These are phyloP conservation scores for Todus mexicanus DNA, from an alignment of 2,797 vertebrate genomes.

Conservation along the genomic window DNA sequence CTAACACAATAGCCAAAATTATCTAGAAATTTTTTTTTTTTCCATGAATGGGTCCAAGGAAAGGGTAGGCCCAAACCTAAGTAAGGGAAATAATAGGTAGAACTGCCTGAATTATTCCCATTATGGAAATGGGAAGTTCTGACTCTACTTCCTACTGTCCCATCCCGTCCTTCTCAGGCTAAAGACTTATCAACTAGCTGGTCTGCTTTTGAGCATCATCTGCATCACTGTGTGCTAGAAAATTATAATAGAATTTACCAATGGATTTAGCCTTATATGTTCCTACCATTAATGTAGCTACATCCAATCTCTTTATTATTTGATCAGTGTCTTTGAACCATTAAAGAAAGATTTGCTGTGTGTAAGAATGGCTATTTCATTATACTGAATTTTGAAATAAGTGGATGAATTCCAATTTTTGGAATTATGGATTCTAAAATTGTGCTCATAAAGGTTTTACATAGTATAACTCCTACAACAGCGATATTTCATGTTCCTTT, in stretches of 20 bases:
- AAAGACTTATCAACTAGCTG: neutral
- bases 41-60: neutral
- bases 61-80: neutral
- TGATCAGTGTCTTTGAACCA: neutral
- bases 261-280: neutral
- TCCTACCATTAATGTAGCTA: neutral
- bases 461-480: neutral
- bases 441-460: neutral
- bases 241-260: neutral
- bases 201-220: neutral
- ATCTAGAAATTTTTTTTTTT: neutral
- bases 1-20: neutral
- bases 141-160: neutral
- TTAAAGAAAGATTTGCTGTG: neutral
- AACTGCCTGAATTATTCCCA: neutral
- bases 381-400: neutral
- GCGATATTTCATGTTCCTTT: neutral
- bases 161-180: neutral
- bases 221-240: neutral
- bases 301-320: neutral
- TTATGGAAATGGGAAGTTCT: neutral
- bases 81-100: neutral
- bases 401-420: neutral
- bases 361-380: neutral
- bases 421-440: neutral